Percentiles rank a stretch among this genome's conserved stretches.
Conservation (phyloP, 2,888 invertebrate genomes). For the Thysanoteuthis rhombus region DNA sequence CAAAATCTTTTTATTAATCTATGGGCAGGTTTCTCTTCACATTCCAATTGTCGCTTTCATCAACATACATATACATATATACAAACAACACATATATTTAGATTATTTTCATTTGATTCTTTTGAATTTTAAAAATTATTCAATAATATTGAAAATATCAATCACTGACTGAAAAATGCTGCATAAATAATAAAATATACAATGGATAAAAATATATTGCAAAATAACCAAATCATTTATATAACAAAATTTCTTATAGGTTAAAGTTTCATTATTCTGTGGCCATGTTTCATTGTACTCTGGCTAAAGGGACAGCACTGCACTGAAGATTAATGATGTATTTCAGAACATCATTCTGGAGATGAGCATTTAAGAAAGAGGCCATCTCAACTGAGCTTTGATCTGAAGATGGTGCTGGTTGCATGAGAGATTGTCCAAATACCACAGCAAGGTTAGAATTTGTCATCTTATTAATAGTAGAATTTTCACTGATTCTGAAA, state of each 20-base stretch:
- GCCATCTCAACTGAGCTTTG: neutral
- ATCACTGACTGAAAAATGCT: neutral
- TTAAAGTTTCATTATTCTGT: too few relatives aligned
- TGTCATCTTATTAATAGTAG: slow-evolving; percentile 20
- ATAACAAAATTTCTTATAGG: neutral
- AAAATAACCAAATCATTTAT: neutral
- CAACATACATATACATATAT: too few relatives aligned
- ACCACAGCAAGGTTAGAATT: slow-evolving; percentile 22
- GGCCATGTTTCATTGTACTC: neutral
- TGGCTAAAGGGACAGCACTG: neutral
- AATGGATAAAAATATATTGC: neutral
- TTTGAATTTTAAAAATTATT: neutral
- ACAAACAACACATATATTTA: too few relatives aligned
- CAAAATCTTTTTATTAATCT: too few relatives aligned
- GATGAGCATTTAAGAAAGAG: neutral
- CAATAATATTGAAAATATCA: neutral
- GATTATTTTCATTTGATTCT: neutral
- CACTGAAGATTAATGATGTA: neutral
- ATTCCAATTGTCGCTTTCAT: too few relatives aligned
- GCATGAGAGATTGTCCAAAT: slow-evolving; percentile 31
- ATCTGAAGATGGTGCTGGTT: slow-evolving; percentile 19
- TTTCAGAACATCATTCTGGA: slow-evolving; percentile 20
- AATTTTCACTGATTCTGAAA: slow-evolving; percentile 19
- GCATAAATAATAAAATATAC: neutral
- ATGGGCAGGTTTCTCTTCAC: too few relatives aligned